These are phyloP conservation scores for Exocentrus adspersus DNA, from an alignment of 2,888 invertebrate genomes.

Conservation along the genomic window DNA sequence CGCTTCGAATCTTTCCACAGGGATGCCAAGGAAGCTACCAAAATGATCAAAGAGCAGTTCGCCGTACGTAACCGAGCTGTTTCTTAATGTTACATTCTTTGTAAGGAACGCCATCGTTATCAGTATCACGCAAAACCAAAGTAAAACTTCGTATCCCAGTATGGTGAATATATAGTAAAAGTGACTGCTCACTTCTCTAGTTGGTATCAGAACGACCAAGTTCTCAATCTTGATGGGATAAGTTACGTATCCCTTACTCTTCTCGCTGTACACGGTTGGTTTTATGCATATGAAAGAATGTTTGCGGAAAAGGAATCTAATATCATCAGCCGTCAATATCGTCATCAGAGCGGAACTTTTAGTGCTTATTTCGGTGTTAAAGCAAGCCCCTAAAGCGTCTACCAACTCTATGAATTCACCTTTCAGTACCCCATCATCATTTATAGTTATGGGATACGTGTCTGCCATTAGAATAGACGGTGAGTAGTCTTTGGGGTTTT, in stretches of 20 bases:
- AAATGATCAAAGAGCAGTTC: not conserved
- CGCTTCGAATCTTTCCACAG: not conserved
- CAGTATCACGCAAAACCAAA: not conserved
- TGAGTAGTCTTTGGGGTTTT: not conserved
- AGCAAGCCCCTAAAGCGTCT: not conserved
- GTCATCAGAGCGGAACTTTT: not conserved
- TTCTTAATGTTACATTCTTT: not conserved
- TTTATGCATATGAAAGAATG: not conserved
- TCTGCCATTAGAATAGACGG: not conserved
- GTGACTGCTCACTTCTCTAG: too few species aligned
- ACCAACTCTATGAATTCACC: not conserved
- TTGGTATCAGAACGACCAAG: not conserved
- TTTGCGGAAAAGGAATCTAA: not conserved
- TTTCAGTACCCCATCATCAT: not conserved
- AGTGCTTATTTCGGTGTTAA: not conserved
- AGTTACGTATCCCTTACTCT: not conserved
- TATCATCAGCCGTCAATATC: not conserved
- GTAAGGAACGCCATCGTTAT: not conserved
- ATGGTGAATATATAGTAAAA: constrained; percentile 2
- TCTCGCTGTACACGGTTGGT: not conserved
- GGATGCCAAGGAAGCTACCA: constrained; percentile 1
- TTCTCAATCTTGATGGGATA: not conserved
- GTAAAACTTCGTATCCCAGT: not conserved
- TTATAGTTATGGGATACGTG: not conserved
- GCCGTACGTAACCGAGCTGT: not conserved